Evolutionary conservation across 2,797 vertebrate genomes (phyloP).

Genomic region (Squalus acanthias): DNA sequence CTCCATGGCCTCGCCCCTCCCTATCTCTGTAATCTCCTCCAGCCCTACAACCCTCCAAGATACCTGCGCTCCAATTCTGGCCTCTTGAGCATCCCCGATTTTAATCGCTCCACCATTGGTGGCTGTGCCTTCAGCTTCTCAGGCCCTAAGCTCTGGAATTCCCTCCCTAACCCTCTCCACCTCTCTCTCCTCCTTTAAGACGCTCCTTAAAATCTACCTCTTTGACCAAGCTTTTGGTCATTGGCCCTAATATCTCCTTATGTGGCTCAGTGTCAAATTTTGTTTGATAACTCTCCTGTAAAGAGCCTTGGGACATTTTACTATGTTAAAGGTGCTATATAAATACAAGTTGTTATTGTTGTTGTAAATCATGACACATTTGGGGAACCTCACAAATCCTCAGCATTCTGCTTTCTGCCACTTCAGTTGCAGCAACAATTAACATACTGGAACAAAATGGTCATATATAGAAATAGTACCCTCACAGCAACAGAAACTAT

Average conservation of each 20-base stretch:
- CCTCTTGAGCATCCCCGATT: background rate
- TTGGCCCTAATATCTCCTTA: background rate
- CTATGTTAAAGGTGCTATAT: background rate
- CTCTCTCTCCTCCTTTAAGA: background rate
- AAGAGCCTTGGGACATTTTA: background rate
- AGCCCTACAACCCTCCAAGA: no score
- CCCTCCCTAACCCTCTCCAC: background rate
- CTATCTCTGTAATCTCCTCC: no score
- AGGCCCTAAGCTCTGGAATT: background rate
- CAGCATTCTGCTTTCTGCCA: background rate
- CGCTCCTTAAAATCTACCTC: background rate
- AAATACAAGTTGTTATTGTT: background rate
- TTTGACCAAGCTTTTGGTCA: background rate
- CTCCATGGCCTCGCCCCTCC: no score
- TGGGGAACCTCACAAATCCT: background rate
- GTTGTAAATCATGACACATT: background rate
- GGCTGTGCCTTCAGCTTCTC: background rate
- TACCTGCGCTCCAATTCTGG: no score
- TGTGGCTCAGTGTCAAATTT: background rate
- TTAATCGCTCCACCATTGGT: background rate
- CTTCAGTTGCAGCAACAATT: background rate
- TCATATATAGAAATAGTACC: background rate
- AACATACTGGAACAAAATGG: background rate
- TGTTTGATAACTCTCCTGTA: background rate
- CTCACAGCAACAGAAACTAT: background rate